phyloP scores from a whole-genome alignment of 2,113 vertebrate species.

The Lagopus leucura region DNA sequence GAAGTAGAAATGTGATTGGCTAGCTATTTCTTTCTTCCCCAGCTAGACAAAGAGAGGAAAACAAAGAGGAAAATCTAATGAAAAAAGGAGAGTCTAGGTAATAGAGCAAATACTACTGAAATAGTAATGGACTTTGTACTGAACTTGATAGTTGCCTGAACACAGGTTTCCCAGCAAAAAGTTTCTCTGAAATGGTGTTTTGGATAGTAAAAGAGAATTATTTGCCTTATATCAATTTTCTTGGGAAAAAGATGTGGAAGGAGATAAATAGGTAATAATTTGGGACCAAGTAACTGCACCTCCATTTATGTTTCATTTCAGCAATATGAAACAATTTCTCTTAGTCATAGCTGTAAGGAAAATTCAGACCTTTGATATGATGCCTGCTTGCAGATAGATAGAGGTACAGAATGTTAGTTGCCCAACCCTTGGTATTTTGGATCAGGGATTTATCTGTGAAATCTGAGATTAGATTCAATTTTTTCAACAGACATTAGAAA shows the following conservation, averaged over 20 bases:
- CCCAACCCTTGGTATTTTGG: not conserved
- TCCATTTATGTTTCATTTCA: not conserved
- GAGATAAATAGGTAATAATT: not conserved
- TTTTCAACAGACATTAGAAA: not conserved
- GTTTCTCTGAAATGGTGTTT: not conserved
- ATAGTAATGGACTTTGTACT: not conserved
- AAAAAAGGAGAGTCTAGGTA: not conserved
- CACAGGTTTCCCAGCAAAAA: not conserved
- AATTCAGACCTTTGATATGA: conserved; percentile 20
- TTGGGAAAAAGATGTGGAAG: not conserved
- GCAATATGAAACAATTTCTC: not conserved
- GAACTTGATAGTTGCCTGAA: not conserved
- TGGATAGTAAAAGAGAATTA: not conserved
- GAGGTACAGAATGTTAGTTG: not conserved
- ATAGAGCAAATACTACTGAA: not conserved
- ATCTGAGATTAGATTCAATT: not conserved
- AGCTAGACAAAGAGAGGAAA: not conserved
- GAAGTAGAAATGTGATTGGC: not conserved
- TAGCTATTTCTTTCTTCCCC: not conserved
- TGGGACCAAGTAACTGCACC: not conserved
- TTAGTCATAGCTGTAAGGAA: not conserved
- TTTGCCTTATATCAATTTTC: not conserved
- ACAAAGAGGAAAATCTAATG: not conserved
- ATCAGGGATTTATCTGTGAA: not conserved
- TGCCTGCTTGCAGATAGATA: not conserved